Evolutionary conservation across 1,140 invertebrate species (phyloP), one percentile per base, ranked within the genome.

Genomic region (Habropoda laboriosa): DNA sequence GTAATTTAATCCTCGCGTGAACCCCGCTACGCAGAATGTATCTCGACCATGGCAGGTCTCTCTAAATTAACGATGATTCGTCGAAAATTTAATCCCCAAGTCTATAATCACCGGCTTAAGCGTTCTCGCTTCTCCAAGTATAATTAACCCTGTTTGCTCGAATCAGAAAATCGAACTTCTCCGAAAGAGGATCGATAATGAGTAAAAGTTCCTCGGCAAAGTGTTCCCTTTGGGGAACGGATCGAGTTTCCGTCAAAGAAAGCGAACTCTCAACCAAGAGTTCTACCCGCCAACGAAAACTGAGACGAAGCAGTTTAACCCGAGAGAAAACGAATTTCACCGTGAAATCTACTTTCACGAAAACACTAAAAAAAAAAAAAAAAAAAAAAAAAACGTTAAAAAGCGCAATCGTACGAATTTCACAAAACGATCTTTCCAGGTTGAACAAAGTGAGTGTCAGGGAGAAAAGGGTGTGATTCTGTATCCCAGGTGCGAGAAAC

Each of bases 221-320:
- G 45, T 16, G 42, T 4, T 21, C 63, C 10, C 8, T 64, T 47
- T 13, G 63, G n/a, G 24, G 63, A 45, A n/a, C 12, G 35, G 35
- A 16, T 61, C 35, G 38, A 61, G 21, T 61, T 35, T 24, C 32
- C 13, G 27, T 67, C 64, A 49, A 67, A 49, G 64, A 47, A 47
- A 67, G 42, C 1, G 64, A 32, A 47, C 0, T n/a, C 10, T 10
- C 8, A 8, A n/a, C 16, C 16, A 30, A 24, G 3, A 64, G 16
- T 64, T 64, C 24, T 42, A 27, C 5, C 5, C 2, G n/a, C n/a
- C 47, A 49, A 21, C 2, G 24, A 30, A 45, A 45, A 67, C 30
- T 38, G 21, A n/a, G n/a, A n/a, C 18, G 13, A n/a, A 7, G n/a
- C 38, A n/a, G n/a, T 40, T 42, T 40, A 30, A 21, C 24, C 4